These are phyloP conservation scores for Daubentonia madagascariensis DNA, from an alignment of 2,113 vertebrate species.

Conservation along the genomic window DNA sequence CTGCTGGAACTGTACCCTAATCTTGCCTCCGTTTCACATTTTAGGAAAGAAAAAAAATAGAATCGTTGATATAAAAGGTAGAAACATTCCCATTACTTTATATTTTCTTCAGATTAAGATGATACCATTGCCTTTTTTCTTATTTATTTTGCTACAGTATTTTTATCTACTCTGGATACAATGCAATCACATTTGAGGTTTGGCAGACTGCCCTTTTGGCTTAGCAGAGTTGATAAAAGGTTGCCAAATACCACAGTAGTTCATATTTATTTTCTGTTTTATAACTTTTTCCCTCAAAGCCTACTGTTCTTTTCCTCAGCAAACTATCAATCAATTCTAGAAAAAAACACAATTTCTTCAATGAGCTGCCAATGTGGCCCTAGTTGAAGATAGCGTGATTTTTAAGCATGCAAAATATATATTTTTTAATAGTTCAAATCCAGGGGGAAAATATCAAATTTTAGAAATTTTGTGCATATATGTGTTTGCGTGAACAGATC, in stretches of 20 bases:
- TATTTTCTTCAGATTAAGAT: slow-evolving; percentile 46
- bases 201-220: slow-evolving; percentile 78
- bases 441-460: neutral
- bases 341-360: slow-evolving; percentile 57
- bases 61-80: neutral
- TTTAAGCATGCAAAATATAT: neutral
- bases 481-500: neutral
- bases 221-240: slow-evolving; percentile 75
- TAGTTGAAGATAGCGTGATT: slow-evolving; percentile 39
- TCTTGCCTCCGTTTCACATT: neutral
- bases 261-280: slow-evolving; percentile 77
- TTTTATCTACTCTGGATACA: slow-evolving; percentile 66
- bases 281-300: slow-evolving; percentile 67
- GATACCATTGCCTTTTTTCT: neutral
- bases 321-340: slow-evolving; percentile 74
- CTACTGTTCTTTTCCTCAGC: slow-evolving; percentile 58
- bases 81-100: neutral
- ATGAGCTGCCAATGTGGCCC: slow-evolving; percentile 31
- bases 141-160: slow-evolving; percentile 60
- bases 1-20: neutral
- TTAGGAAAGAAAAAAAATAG: neutral
- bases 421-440: slow-evolving; percentile 42
- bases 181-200: slow-evolving; percentile 71
- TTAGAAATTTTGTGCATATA: neutral
- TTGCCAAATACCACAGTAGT: slow-evolving; percentile 77